Conservation (phyloP, 2,888 invertebrate genomes). For the Kuschelorhynchus macadamiae region DNA sequence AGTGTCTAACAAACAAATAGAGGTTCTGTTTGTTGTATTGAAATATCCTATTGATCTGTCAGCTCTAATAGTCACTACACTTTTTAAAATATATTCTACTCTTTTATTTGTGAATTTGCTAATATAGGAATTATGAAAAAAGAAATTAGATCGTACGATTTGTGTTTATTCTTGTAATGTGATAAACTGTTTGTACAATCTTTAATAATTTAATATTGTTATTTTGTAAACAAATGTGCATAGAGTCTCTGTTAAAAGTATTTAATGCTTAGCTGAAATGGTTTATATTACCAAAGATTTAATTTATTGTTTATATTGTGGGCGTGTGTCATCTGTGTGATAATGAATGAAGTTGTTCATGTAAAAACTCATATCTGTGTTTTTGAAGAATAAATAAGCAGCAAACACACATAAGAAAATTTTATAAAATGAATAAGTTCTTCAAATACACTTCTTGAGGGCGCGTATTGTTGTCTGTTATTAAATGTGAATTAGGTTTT, state of each 20-base stretch:
- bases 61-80: too few relatives aligned
- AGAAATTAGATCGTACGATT: not conserved
- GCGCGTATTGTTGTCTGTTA: not conserved
- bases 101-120: too few relatives aligned
- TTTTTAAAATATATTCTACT: too few relatives aligned
- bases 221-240: slow-evolving; percentile 28
- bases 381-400: slow-evolving; percentile 4
- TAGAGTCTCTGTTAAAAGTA: slow-evolving; percentile 3
- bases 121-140: too few relatives aligned
- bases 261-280: slow-evolving; percentile 5
- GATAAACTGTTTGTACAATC: slow-evolving; percentile 40
- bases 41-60: too few relatives aligned
- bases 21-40: too few relatives aligned
- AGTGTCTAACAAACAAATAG: too few relatives aligned
- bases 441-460: slow-evolving; percentile 11
- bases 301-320: slow-evolving; percentile 2
- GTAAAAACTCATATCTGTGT: too few relatives aligned
- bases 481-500: not conserved
- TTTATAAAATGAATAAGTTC: too few relatives aligned
- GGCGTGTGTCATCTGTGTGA: not conserved
- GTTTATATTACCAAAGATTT: slow-evolving; percentile 25
- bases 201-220: slow-evolving; percentile 35
- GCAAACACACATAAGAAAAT: slow-evolving; percentile 2
- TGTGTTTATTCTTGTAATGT: slow-evolving; percentile 37
- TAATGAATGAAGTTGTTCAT: slow-evolving; percentile 1